These are phyloP conservation scores for Copidosoma aretas DNA, from an alignment of 2,888 invertebrate species.

Conservation along the genomic window DNA sequence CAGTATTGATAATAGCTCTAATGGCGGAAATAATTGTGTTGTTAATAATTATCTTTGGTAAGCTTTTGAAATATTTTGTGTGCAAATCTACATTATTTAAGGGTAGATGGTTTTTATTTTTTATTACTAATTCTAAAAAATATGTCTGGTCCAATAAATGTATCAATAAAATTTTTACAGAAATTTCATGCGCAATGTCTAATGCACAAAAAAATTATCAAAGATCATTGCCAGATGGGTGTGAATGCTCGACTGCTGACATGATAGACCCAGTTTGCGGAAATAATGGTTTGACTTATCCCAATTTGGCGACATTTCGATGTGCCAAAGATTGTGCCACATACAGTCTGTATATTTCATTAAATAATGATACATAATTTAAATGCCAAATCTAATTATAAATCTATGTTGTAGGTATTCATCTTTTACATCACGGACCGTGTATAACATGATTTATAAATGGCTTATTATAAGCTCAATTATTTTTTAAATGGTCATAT, in stretches of 20 bases:
- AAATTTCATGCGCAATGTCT: too few relatives aligned
- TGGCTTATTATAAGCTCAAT: not conserved
- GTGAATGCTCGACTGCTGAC: slow-evolving; percentile 20
- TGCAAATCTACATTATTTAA: too few relatives aligned
- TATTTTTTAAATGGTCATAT: too few relatives aligned
- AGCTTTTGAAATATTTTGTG: too few relatives aligned
- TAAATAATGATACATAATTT: not conserved
- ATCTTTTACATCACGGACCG: slow-evolving; percentile 35
- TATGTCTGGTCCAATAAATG: too few relatives aligned
- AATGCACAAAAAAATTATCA: not conserved
- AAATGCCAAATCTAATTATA: slow-evolving; percentile 4
- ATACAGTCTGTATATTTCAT: slow-evolving; percentile 28
- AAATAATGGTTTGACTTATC: slow-evolving; percentile 36
- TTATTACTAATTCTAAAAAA: too few relatives aligned
- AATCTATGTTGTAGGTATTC: slow-evolving; percentile 24
- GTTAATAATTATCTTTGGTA: too few relatives aligned
- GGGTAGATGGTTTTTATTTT: too few relatives aligned
- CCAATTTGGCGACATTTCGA: slow-evolving; percentile 16
- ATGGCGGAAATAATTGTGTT: too few relatives aligned
- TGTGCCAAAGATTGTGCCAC: slow-evolving; percentile 31
- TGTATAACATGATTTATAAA: slow-evolving; percentile 19
- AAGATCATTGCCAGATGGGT: slow-evolving; percentile 20
- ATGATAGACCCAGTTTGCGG: slow-evolving; percentile 35
- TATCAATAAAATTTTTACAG: too few relatives aligned
- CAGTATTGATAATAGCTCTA: too few relatives aligned